Evolutionary conservation across 1,140 invertebrate species (phyloP), one percentile per base, ranked within the genome.

Genomic region (Scaptomyza graminum): DNA sequence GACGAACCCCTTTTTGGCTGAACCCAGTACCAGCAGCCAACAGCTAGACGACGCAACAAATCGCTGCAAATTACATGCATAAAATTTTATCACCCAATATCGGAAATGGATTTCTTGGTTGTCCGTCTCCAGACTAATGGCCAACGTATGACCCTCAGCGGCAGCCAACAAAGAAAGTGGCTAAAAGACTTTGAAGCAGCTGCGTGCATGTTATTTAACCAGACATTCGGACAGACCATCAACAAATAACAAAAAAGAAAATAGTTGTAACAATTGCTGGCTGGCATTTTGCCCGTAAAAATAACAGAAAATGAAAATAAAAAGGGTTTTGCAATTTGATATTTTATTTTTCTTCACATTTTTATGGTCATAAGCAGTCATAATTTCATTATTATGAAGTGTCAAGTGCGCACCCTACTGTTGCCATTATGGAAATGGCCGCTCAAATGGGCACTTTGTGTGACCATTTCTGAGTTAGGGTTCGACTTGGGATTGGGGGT

Each of bases 61-160:
- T 85, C 81, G 81, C 85, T 90, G 81, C 85, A 90, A 90, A 90
- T 90, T 90, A 76, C 85, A 82, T 82, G 74, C 75, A 90, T 90
- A 90, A 90, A 90, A 90, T 90, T 90, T 90, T 90, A 90, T 90
- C 85, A 82, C 85, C 85, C 76, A 85, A 90, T 90, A 90, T 90
- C 85, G 85, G 78, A 90, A 90, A 90, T 90, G 85, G 81, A 90
- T 89, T 90, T 65, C 68, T 66, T 84, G 74, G 74, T 75, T 75
- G 74, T 77, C 64, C 57, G 74, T 44, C 47, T 60, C 74, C 82
- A 85, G 83, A 88, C 83, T 88, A 88, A 87, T 87, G 83, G 83
- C 49, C 66, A 77, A 46, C 52, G 76, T 80, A 76, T 87, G 81
- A 80, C 61, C 79, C 39, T 25, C 55, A 28, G 44, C 55, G 18